Base-by-base conservation (phyloP, 2,888 invertebrate genomes). In the Myathropa florea region DNA sequence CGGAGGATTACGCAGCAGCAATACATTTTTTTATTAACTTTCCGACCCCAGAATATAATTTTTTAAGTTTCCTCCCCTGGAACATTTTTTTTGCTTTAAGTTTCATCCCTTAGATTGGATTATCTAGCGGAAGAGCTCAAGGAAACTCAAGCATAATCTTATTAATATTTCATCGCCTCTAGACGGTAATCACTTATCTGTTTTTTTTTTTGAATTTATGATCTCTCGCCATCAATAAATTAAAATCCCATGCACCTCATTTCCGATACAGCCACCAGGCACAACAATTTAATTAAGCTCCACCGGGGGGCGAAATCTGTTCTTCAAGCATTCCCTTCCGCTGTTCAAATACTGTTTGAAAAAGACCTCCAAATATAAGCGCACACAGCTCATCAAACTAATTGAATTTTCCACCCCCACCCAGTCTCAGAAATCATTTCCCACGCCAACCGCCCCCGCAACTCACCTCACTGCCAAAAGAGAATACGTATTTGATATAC, bases 271-370 rank as follows among this genome's bases (percentile, higher is more conserved):
- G 9, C 46, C 64, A 30, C 65, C 30, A n/a, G 46, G 23, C 36
- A 23, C 12, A 72, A n/a, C 33, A 81, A 68, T 81, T 63, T 81
- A 77, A 85, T 81, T 72, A 63, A 81, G 81, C 72, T 55, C 59
- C 7, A 23, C 59, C 68, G 9, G 36, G 64, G 24, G 68, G 63
- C 63, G 4, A 53, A 81, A 68, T 60, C 68, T 57, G 26, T 57
- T 71, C 67, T 46, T 18, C 39, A 21, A 55, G 39, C 61, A 23
- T 55, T 28, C 23, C n/a, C 33, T 21, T 3, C 24, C 46, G 21
- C 26, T 57, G n/a, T 36, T 77, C 61, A 80, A 77, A 80, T 77
- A 80, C 39, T 10, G 18, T 70, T 83, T 70, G 10, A 70, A 78
- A 46, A 79, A 71, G 26, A 59, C 64, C 39, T 55, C 21, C 39